Percentiles rank a stretch among this genome's conserved stretches.
phyloP scores from a whole-genome alignment of 2,888 invertebrate genomes.

The Eupithecia insigniata region DNA sequence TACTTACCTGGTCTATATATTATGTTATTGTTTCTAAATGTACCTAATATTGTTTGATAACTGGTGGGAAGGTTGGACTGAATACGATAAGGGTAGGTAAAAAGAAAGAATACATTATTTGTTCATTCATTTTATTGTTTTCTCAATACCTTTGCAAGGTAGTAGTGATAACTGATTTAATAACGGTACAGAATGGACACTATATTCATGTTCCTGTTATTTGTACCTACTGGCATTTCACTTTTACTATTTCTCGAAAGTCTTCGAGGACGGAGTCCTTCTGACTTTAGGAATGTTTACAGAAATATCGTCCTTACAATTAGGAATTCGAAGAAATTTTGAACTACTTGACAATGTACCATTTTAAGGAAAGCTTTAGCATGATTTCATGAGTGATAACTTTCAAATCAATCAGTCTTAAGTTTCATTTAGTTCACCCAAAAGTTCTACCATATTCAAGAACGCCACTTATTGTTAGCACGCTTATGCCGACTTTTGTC shows the following conservation, averaged over 20 bases:
- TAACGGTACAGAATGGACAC: slow-evolving; percentile 67
- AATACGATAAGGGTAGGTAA: slow-evolving; percentile 8
- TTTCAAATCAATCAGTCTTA: slow-evolving; percentile 30
- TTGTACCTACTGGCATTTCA: slow-evolving; percentile 36
- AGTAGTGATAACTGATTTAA: slow-evolving; percentile 64
- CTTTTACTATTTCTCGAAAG: slow-evolving; percentile 29
- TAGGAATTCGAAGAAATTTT: slow-evolving; percentile 77
- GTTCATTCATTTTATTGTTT: slow-evolving; percentile 68
- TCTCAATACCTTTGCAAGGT: slow-evolving; percentile 80
- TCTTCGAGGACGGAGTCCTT: slow-evolving; percentile 68
- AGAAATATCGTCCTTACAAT: slow-evolving; percentile 73
- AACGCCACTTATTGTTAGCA: neutral
- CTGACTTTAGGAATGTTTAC: slow-evolving; percentile 66
- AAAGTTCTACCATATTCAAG: slow-evolving; percentile 7
- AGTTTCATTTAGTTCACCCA: neutral
- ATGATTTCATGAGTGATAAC: slow-evolving; percentile 67
- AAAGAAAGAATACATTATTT: slow-evolving; percentile 31
- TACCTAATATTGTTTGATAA: neutral
- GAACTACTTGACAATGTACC: slow-evolving; percentile 72
- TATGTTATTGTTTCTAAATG: neutral
- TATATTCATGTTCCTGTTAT: slow-evolving; percentile 60
- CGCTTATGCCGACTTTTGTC: neutral
- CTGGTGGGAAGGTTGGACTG: neutral
- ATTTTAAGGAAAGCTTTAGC: slow-evolving; percentile 78
- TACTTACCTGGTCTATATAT: neutral